phyloP scores from a whole-genome alignment of 2,113 vertebrate genomes.

The Hassar affinis region DNA sequence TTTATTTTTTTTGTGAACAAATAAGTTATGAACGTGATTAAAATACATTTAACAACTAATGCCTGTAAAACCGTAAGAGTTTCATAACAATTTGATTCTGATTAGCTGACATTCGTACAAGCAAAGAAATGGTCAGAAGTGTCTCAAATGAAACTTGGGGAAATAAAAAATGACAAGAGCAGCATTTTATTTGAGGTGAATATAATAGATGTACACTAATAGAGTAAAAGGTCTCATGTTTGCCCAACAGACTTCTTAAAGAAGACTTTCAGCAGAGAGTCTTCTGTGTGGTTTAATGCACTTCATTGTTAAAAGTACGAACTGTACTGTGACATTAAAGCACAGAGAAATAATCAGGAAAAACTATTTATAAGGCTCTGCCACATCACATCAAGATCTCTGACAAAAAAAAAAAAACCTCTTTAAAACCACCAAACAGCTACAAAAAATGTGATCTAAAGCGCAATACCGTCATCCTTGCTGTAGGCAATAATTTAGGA shows the following conservation, averaged over 20 bases:
- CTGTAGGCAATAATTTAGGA: background rate
- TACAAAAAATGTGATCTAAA: background rate
- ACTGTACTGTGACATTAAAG: background rate
- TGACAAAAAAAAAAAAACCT: background rate
- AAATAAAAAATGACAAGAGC: slow-evolving; percentile 28
- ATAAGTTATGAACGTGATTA: background rate
- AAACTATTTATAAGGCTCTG: slow-evolving; percentile 8
- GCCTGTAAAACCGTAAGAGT: slow-evolving; percentile 21
- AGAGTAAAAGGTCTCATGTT: background rate
- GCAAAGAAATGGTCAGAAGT: background rate
- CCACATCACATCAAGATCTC: background rate
- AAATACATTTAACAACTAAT: background rate
- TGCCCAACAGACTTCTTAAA: slow-evolving; percentile 10
- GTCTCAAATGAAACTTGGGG: slow-evolving; percentile 5
- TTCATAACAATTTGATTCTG: slow-evolving; percentile 3
- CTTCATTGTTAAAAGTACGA: background rate
- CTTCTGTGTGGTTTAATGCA: slow-evolving; percentile 28
- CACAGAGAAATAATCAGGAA: slow-evolving; percentile 24
- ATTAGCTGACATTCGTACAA: background rate
- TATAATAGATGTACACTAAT: background rate
- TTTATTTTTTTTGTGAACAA: background rate
- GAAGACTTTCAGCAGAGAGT: slow-evolving; percentile 10
- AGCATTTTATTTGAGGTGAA: slow-evolving; percentile 34
- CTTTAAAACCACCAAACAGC: background rate
- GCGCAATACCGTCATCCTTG: background rate